Evolutionary conservation across 2,888 invertebrate genomes (phyloP).

Genomic region (Thecocarcelia acutangulata): DNA sequence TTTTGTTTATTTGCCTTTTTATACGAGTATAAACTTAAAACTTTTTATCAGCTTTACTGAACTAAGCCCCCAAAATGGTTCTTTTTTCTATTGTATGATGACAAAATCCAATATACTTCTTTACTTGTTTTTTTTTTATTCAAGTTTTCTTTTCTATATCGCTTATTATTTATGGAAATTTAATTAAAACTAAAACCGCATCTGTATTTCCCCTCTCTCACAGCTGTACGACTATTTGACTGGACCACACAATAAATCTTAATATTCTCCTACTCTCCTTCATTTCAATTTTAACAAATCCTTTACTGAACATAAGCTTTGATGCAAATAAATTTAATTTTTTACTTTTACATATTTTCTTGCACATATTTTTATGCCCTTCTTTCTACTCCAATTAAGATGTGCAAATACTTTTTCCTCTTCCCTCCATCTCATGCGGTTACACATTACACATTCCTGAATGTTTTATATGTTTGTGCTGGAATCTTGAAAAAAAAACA

Average conservation of each 20-base stretch:
- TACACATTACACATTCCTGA: background rate
- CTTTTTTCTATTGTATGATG: too few species aligned
- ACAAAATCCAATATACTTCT: too few species aligned
- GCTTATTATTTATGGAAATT: background rate
- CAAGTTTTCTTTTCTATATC: too few species aligned
- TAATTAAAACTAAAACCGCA: conserved; percentile 9
- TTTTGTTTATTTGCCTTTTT: too few species aligned
- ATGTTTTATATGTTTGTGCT: background rate
- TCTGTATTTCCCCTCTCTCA: background rate
- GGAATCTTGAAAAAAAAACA: conserved; percentile 3
- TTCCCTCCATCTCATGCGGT: background rate
- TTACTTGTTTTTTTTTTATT: background rate
- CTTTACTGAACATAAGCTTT: background rate
- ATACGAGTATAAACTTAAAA: too few species aligned
- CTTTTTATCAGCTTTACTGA: too few species aligned
- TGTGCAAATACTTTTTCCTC: background rate
- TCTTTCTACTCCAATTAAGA: background rate
- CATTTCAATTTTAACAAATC: background rate
- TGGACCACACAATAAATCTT: conserved; percentile 5
- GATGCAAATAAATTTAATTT: background rate
- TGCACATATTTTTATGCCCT: background rate
- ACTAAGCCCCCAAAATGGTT: too few species aligned
- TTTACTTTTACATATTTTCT: background rate
- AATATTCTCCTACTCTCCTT: background rate
- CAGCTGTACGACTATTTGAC: background rate